Evolutionary conservation across 2,797 vertebrate species (phyloP).

Genomic region (Micropoecilia bifurca): DNA sequence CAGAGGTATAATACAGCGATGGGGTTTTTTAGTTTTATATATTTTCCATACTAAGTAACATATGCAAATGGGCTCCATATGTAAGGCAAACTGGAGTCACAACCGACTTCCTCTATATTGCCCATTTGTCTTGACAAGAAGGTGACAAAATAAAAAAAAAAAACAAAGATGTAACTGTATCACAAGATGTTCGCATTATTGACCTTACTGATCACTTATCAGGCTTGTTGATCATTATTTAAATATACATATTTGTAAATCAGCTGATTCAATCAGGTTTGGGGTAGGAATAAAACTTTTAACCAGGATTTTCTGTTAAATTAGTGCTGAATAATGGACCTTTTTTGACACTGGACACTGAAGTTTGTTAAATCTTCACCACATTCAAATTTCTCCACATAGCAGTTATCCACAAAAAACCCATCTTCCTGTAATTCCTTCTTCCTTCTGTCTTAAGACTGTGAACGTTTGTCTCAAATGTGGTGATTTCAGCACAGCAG

Average conservation of each 20-base stretch:
- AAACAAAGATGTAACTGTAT: background rate
- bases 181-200: background rate
- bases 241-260: background rate
- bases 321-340: conserved; percentile 19
- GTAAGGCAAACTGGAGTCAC: too few relatives aligned
- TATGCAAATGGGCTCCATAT: too few relatives aligned
- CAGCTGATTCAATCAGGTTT: background rate
- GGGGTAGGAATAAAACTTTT: background rate
- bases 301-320: background rate
- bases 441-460: conserved; percentile 28
- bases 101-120: too few relatives aligned
- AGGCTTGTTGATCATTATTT: background rate
- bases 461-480: conserved; percentile 3
- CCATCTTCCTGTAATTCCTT: conserved; percentile 19
- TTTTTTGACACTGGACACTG: conserved; percentile 21
- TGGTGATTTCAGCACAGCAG: conserved; percentile 31
- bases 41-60: background rate
- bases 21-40: background rate
- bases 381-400: conserved; percentile 23
- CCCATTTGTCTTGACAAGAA: background rate
- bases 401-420: conserved; percentile 33
- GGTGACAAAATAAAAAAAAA: background rate
- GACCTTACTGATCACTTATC: background rate
- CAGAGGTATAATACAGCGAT: too few relatives aligned
- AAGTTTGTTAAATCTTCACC: conserved; percentile 33